These are phyloP conservation scores for Napeogenes sylphis DNA, from an alignment of 2,888 invertebrate species.

Conservation along the genomic window DNA sequence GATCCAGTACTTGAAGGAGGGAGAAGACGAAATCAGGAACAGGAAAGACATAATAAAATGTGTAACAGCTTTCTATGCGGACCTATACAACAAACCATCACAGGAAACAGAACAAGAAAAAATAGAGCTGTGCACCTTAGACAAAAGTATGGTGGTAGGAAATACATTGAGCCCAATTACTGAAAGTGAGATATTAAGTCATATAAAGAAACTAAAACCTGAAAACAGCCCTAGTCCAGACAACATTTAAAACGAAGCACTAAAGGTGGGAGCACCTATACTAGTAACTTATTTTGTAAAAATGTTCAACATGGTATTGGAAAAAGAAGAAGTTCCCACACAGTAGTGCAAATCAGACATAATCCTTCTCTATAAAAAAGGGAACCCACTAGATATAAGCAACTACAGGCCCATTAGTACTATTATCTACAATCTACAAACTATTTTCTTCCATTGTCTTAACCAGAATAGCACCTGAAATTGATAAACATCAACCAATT, in stretches of 20 bases:
- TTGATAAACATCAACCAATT: too few species aligned
- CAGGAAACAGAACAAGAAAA: not conserved
- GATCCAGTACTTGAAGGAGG: slow-evolving; percentile 5
- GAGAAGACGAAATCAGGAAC: not conserved
- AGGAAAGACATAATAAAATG: slow-evolving; percentile 8
- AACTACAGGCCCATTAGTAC: too few species aligned
- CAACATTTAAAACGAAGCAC: slow-evolving; percentile 5
- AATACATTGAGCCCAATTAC: not conserved
- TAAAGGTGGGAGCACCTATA: slow-evolving; percentile 3
- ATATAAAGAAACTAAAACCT: slow-evolving; percentile 7
- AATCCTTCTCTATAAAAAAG: slow-evolving; percentile 8
- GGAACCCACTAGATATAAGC: not conserved
- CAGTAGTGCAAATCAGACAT: slow-evolving; percentile 5
- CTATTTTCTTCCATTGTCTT: too few species aligned
- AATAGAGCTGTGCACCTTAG: not conserved
- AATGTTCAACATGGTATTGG: slow-evolving; percentile 6
- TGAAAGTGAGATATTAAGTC: not conserved
- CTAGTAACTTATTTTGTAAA: not conserved
- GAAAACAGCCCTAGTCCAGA: slow-evolving; percentile 11
- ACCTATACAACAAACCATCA: slow-evolving; percentile 1
- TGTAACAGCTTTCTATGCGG: slow-evolving; percentile 9
- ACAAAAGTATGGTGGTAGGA: too few species aligned
- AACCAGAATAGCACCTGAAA: too few species aligned
- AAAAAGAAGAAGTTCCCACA: not conserved
- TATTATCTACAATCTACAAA: too few species aligned